Percentiles rank a stretch among this genome's conserved stretches.
Conservation (phyloP, 1,140 invertebrate species). For the Nebria ingens region DNA sequence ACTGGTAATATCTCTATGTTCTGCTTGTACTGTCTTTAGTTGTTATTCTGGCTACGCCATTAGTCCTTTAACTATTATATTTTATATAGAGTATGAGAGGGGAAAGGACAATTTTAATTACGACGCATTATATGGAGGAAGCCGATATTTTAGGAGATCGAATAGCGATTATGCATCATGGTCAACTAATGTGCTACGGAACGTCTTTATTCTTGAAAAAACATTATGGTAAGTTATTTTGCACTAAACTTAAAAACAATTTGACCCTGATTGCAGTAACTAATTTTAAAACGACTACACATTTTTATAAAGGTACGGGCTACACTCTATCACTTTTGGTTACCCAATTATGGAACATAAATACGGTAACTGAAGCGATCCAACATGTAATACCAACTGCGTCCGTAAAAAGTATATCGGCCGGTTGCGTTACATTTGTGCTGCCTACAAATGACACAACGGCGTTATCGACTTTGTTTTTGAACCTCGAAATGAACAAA, state of each 20-base stretch:
- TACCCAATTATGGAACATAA: neutral
- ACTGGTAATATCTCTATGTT: conserved; percentile 21
- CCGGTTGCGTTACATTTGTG: conserved; percentile 34
- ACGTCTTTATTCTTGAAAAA: conserved; percentile 44
- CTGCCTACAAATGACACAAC: conserved; percentile 31
- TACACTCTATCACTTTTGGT: conserved; percentile 22
- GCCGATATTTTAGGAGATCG: conserved; percentile 88
- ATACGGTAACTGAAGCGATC: conserved; percentile 29
- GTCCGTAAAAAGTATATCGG: conserved; percentile 38
- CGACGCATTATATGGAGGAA: conserved; percentile 98
- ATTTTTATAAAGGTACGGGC: conserved; percentile 25
- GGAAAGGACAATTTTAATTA: conserved; percentile 76
- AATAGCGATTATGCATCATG: conserved; percentile 83
- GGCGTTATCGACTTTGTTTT: conserved; percentile 39
- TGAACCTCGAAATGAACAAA: conserved; percentile 39
- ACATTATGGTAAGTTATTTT: conserved; percentile 32
- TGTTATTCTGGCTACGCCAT: no score
- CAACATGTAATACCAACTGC: conserved; percentile 36
- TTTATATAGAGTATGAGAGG: conserved; percentile 34
- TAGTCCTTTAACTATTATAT: neutral
- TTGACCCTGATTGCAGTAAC: neutral
- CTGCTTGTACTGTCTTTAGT: no score
- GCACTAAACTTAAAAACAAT: neutral
- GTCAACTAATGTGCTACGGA: conserved; percentile 58
- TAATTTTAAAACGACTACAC: conserved; percentile 9